A percentile compares a stretch with the other conserved stretches of the same genome.
Conservation (phyloP, 1,140 invertebrate species). For the Drosophila erecta region DNA sequence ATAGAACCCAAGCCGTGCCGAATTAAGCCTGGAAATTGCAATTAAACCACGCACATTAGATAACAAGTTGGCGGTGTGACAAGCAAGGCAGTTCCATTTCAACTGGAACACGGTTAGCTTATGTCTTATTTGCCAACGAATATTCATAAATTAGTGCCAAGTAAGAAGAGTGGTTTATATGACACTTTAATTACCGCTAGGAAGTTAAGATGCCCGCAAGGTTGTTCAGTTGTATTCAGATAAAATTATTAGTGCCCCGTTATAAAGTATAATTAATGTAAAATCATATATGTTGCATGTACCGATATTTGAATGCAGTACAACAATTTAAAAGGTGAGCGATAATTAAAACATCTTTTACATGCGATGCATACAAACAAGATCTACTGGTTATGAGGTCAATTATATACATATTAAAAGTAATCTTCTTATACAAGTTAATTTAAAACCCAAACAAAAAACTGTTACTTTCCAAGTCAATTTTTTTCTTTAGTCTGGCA, state of each 20-base stretch:
- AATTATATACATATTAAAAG: no score
- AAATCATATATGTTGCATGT: no score
- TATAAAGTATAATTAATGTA: no score
- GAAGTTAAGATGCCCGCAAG: conserved; percentile 13
- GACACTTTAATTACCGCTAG: conserved; percentile 1
- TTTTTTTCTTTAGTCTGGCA: not conserved
- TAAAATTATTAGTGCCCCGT: no score
- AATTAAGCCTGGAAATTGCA: conserved; percentile 47
- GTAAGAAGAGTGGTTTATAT: not conserved
- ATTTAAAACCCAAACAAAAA: not conserved
- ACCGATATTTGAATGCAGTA: no score
- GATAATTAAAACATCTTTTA: no score
- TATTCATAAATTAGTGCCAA: conserved; percentile 15
- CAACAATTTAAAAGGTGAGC: no score
- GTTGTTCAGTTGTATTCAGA: not conserved
- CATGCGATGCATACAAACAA: no score
- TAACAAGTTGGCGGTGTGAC: conserved; percentile 27
- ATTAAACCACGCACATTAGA: conserved; percentile 44
- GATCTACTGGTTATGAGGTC: no score
- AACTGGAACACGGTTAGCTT: conserved; percentile 31
- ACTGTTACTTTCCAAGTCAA: not conserved
- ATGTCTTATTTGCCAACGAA: conserved; percentile 32
- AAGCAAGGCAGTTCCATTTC: conserved; percentile 12
- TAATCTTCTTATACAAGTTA: no score
- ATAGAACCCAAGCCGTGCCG: conserved; percentile 13